A percentile compares a stretch with the other conserved stretches of the same genome.
phyloP scores from a whole-genome alignment of 2,888 invertebrate species.

The Alloplasta piceator region DNA sequence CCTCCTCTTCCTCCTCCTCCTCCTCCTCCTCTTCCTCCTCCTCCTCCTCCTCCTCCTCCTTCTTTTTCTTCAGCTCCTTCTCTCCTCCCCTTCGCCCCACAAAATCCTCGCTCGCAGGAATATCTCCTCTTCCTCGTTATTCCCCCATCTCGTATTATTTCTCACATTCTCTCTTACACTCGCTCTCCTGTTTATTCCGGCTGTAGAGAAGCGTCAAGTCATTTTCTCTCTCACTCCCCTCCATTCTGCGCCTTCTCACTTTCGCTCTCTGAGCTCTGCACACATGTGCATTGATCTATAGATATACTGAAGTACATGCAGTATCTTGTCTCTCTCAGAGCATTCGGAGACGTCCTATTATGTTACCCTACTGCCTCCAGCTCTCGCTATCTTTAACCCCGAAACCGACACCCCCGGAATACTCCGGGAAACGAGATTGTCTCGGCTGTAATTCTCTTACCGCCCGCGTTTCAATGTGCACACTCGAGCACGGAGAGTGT shows the following conservation, averaged over 20 bases:
- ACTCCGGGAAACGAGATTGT: slow-evolving; percentile 15
- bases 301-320: neutral
- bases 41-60: slow-evolving; percentile 42
- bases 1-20: slow-evolving; percentile 21
- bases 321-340: slow-evolving; percentile 12
- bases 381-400: slow-evolving; percentile 76
- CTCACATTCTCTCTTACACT: slow-evolving; percentile 61
- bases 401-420: slow-evolving; percentile 73
- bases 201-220: slow-evolving; percentile 17
- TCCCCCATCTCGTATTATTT: slow-evolving; percentile 68
- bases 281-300: neutral
- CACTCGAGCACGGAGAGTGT: no score
- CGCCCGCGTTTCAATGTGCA: neutral
- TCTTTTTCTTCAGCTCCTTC: slow-evolving; percentile 46
- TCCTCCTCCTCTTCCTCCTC: slow-evolving; percentile 54
- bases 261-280: slow-evolving; percentile 32
- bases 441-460: slow-evolving; percentile 10
- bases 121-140: slow-evolving; percentile 65
- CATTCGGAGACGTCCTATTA: slow-evolving; percentile 70
- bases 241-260: slow-evolving; percentile 23
- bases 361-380: slow-evolving; percentile 76
- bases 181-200: slow-evolving; percentile 39
- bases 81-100: slow-evolving; percentile 3
- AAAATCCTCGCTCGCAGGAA: slow-evolving; percentile 25
- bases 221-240: slow-evolving; percentile 21